Evolutionary conservation across 2,888 invertebrate species (phyloP), one percentile per base, ranked within the genome.

Genomic region (Diloba caeruleocephala): DNA sequence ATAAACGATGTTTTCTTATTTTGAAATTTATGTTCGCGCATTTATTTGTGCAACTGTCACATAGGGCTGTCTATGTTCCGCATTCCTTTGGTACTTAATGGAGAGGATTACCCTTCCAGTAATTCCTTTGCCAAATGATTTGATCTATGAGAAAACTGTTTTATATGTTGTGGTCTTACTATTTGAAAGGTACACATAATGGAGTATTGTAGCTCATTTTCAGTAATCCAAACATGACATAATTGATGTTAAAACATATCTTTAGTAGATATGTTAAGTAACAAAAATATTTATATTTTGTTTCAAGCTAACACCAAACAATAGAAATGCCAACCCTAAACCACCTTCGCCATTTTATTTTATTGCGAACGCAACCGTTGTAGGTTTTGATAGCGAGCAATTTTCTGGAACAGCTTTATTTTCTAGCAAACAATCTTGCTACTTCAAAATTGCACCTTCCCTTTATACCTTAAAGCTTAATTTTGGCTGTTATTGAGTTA

Each of bases 381-480:
- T 78, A 81, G 52, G n/a, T 67, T 74, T 71, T 68, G 68, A 72
- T 72, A 64, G 58, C 62, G 53, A 62, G 62, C 67, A 71, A 73
- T 73, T 73, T 71, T 71, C 90, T 90, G 86, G 83, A 88, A 90
- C 84, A 74, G 78, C 88, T 87, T 85, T 87, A 90, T 90, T 88
- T 87, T 85, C 88, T 86, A 85, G 82, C 75, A 71, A 74, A 1
- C n/a, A 6, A 74, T 28, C 37, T 38, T 43, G 19, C 21, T n/a
- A 13, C 14, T n/a, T 9, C 15, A 1, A 77, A 79, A 76, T 48
- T 43, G 33, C 28, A 52, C 68, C 63, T 55, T 84, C 70, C 4
- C 0, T 0, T 0, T 9, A 8, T 0, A 13, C 0, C 0, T 17
- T 81, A 87, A 66, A 73, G 86, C 82, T 59, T 50, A 64, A 57